phyloP scores from a whole-genome alignment of 1,140 invertebrate genomes.

The Caenorhabditis tropicalis region DNA sequence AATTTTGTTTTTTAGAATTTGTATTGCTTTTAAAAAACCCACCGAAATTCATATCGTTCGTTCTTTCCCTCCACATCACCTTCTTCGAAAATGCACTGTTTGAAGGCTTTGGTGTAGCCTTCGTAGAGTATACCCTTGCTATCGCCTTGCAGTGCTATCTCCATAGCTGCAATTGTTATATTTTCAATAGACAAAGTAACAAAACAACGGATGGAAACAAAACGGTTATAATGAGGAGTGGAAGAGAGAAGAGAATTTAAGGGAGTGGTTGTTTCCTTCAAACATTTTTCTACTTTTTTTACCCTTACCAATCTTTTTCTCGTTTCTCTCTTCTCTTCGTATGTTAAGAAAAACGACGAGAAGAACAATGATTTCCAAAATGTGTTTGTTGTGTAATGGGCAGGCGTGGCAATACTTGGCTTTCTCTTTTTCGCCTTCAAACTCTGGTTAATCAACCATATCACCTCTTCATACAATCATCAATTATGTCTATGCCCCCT shows the following conservation, averaged over 20 bases:
- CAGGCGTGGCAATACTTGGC: slow-evolving; percentile 19
- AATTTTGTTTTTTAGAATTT: not conserved
- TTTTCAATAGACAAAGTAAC: not conserved
- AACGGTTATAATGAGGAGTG: slow-evolving; percentile 14
- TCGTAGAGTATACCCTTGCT: slow-evolving; percentile 60
- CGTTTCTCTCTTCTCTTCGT: not conserved
- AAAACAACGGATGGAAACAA: not conserved
- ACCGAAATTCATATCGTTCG: slow-evolving; percentile 62
- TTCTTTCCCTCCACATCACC: slow-evolving; percentile 57
- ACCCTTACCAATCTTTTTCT: not conserved
- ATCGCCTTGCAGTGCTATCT: slow-evolving; percentile 58
- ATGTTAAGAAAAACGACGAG: not conserved
- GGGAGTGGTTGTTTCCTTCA: slow-evolving; percentile 38
- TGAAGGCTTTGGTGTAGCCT: slow-evolving; percentile 58
- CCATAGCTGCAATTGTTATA: slow-evolving; percentile 42
- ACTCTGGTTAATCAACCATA: slow-evolving; percentile 30
- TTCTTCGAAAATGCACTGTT: slow-evolving; percentile 61
- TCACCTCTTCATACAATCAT: not conserved
- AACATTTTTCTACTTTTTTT: slow-evolving; percentile 26
- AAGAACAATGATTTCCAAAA: slow-evolving; percentile 36
- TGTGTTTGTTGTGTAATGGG: slow-evolving; percentile 42
- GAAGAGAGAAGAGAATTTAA: not conserved
- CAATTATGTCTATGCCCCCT: not conserved
- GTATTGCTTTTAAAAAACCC: no score
- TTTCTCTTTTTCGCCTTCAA: not conserved